Base-by-base conservation (phyloP, 2,797 vertebrate species). In the Cercopithecus hamlyni region DNA sequence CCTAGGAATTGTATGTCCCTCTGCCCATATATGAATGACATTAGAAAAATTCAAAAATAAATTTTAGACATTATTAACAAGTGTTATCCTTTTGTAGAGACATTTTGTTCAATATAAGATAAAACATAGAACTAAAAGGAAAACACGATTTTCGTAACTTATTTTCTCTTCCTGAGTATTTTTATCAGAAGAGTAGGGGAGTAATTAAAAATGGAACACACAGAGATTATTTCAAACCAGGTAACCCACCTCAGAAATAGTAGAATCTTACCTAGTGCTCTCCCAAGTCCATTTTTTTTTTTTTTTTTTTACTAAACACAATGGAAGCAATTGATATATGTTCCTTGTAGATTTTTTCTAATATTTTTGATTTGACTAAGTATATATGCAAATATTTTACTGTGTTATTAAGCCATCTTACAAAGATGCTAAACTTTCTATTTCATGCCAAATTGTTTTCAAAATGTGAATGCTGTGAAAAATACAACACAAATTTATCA, bases 11-110 rank as follows among this genome's bases (percentile, higher is more conserved):
- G 22, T 80, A 64, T 64, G 27, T 93, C 9, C 15, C 10, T 76
- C 64, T 90, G 24, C n/a, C 36, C 83, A 15, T 61, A 0, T 45
- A 24, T 48, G 70, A 55, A 87, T 61, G 64, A 84, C 27, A 94
- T 84, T 86, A 76, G 41, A 43, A 93, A 36, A 84, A 96, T 82
- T 93, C 24, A 95, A 85, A 85, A 73, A 45, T 10, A 57, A 85
- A 55, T 70, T 90, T 96, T 79, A 70, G 52, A 93, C 85, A 87
- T 43, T 10, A 30, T n/a, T 76, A 92, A 95, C 14, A 82, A 88
- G 67, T 43, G 7, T 77, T 73, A 45, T 33, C 12, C 13, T 52
- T 96, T 88, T 84, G 22, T 81, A 61, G 76, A 90, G 70, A 58
- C 39, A 41, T 81, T 92, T 15, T 41, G n/a, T 90, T 96, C 4